Percentiles rank a stretch among this genome's conserved stretches.
These are phyloP conservation scores for Actinia equina DNA, from an alignment of 64 coral and sea anemone genomes.

Conservation along the genomic window DNA sequence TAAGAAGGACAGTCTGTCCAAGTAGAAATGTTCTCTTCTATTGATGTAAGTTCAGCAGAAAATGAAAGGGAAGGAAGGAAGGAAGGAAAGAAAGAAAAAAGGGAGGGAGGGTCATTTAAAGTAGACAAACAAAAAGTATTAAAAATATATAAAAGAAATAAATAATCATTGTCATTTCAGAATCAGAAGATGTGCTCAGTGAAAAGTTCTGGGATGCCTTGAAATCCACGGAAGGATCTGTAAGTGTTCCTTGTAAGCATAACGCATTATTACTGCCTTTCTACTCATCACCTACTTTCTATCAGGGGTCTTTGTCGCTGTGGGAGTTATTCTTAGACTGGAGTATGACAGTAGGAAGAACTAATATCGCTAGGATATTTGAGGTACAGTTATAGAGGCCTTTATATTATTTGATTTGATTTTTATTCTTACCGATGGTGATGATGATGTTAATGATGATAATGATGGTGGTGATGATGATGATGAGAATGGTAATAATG, in stretches of 20 bases:
- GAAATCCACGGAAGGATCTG: background rate
- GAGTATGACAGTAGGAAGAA: conserved; percentile 35
- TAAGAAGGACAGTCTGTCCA: background rate
- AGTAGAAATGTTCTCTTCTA: too few relatives aligned
- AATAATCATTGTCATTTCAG: background rate
- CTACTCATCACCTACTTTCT: background rate
- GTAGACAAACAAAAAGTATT: too few relatives aligned
- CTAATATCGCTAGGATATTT: conserved; percentile 57
- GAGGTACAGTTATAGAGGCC: conserved; percentile 38
- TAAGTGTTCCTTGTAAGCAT: background rate
- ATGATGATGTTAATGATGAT: background rate
- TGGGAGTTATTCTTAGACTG: conserved; percentile 71
- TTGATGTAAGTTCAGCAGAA: too few relatives aligned
- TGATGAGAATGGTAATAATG: background rate
- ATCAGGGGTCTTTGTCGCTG: conserved; percentile 54
- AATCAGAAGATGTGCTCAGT: background rate
- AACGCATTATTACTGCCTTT: background rate
- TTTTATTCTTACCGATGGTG: background rate
- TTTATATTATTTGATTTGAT: background rate
- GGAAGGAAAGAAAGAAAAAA: background rate
- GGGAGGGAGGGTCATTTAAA: background rate
- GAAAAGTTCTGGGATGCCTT: conserved; percentile 4
- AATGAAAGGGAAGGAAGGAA: background rate
- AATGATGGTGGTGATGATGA: background rate
- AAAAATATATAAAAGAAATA: background rate